Evolutionary conservation across 2,113 vertebrate genomes (phyloP).

Genomic region (Paradisaea rubra): DNA sequence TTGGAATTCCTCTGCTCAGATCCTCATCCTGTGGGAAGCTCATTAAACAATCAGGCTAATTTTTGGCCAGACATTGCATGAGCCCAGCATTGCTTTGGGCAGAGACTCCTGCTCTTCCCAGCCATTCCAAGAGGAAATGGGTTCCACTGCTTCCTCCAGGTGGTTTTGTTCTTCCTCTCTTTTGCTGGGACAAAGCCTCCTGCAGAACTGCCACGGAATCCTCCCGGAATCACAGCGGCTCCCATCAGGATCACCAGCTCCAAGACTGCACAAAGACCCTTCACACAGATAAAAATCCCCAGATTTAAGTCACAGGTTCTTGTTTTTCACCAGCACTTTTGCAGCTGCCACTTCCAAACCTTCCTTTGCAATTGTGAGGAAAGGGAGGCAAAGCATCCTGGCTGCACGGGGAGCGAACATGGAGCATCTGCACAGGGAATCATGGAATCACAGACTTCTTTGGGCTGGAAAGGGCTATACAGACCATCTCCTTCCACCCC

Average conservation of each 20-base stretch:
- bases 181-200: background rate
- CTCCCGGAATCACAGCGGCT: background rate
- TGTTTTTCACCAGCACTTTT: background rate
- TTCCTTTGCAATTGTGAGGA: accelerated
- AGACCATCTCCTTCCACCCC: background rate
- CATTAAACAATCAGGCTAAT: background rate
- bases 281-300: background rate
- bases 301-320: background rate
- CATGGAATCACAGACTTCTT: background rate
- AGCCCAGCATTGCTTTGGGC: background rate
- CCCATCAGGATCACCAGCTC: background rate
- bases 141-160: background rate
- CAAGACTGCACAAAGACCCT: background rate
- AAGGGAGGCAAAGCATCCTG: background rate
- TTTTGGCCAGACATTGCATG: background rate
- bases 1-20: background rate
- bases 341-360: background rate
- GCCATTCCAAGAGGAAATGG: background rate
- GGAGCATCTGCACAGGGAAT: background rate
- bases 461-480: background rate
- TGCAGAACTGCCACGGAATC: background rate
- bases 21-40: background rate
- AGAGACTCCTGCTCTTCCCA: background rate
- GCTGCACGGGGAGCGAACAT: accelerated
- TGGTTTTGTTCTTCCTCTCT: background rate